Conservation (phyloP, 2,797 vertebrate species). For the Poecilia picta region DNA sequence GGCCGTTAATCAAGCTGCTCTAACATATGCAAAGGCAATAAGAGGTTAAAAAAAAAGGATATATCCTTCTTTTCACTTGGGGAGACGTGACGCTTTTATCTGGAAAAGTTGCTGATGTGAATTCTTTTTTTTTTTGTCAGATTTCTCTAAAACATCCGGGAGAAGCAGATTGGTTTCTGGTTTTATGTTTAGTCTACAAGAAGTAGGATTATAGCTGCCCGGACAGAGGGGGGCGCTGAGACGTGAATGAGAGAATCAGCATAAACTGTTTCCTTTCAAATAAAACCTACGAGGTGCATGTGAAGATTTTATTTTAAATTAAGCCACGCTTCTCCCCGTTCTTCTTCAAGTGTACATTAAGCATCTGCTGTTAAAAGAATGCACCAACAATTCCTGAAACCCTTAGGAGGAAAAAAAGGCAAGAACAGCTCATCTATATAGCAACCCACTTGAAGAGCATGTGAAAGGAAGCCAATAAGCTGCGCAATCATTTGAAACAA, state of each 20-base stretch:
- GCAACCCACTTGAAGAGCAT: constrained; percentile 25
- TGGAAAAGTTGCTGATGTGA: constrained; percentile 81
- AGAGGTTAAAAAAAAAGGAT: constrained; percentile 50
- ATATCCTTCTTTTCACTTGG: constrained; percentile 75
- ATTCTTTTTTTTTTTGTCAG: constrained; percentile 53
- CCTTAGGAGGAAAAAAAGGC: constrained; percentile 29
- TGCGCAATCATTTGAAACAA: not conserved
- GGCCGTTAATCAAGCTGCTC: constrained; percentile 82
- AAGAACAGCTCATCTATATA: constrained; percentile 37
- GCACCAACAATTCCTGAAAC: constrained; percentile 50
- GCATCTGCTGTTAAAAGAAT: constrained; percentile 72
- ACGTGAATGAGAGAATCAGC: constrained; percentile 75
- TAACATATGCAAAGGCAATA: constrained; percentile 80
- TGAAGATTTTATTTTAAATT: constrained; percentile 74
- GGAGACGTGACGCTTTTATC: constrained; percentile 76
- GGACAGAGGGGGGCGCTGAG: constrained; percentile 46
- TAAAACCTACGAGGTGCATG: constrained; percentile 72
- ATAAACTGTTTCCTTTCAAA: constrained; percentile 77
- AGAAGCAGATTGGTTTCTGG: constrained; percentile 81
- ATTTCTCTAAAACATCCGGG: constrained; percentile 77
- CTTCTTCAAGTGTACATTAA: constrained; percentile 56
- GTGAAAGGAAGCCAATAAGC: constrained; percentile 22
- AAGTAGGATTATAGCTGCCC: constrained; percentile 81
- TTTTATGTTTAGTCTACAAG: constrained; percentile 87
- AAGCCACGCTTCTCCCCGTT: constrained; percentile 43